These are phyloP conservation scores for Apostichopus californicus DNA, from an alignment of 35 echinoderm and acorn worm species.

Conservation along the genomic window DNA sequence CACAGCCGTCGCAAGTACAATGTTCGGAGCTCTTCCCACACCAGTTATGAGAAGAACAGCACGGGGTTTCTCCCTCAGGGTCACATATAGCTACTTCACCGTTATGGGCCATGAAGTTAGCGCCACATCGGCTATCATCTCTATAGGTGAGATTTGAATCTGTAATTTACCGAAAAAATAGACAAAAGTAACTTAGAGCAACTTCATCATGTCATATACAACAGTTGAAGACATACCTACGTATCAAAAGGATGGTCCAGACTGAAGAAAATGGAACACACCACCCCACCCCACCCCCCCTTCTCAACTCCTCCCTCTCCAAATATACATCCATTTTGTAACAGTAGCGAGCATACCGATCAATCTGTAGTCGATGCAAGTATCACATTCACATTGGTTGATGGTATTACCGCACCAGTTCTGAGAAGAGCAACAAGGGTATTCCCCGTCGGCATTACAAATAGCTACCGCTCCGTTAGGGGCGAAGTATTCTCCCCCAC, in stretches of 20 bases:
- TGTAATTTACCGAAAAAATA: not conserved
- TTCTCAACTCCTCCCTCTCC: no score
- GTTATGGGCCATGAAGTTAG: not conserved
- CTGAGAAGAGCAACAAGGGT: not conserved
- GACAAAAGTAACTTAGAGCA: no score
- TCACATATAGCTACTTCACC: not conserved
- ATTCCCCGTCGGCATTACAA: not conserved
- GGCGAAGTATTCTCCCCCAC: not conserved
- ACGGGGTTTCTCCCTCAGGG: not conserved
- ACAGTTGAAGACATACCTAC: no score
- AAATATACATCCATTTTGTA: no score
- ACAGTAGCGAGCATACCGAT: not conserved
- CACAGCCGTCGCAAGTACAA: not conserved
- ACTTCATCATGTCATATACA: no score
- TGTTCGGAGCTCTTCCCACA: not conserved
- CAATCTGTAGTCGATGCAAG: constrained; percentile 21
- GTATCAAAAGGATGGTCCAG: no score
- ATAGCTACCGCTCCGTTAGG: not conserved
- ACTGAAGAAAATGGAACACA: no score
- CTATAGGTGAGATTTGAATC: not conserved
- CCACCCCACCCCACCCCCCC: no score
- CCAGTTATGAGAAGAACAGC: not conserved
- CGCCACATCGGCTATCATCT: not conserved
- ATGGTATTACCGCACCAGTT: not conserved
- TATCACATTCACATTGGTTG: not conserved